Evolutionary conservation across 1,140 invertebrate genomes (phyloP), one percentile per base, ranked within the genome.

Genomic region (Drosophila pseudoobscura): DNA sequence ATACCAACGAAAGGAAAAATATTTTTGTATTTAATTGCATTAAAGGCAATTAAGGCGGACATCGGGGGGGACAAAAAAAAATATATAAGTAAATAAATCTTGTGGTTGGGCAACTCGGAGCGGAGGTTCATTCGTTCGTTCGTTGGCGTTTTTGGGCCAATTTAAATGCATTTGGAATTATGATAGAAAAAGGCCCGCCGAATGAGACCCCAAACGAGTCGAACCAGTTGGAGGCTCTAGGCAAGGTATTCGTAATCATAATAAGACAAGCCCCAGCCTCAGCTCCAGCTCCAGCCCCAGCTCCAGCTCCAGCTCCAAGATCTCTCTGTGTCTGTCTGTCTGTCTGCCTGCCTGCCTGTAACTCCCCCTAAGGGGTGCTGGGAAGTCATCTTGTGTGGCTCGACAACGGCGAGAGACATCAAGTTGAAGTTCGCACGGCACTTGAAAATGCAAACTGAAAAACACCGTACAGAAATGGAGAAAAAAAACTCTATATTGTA

Each of bases 391-490:
- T 84, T 85, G 77, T 85, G 80, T 85, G 80, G 80, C 76, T 72
- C 57, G 51, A 53, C 61, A 68, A 63, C 45, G 68, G 50, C 63
- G 63, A 70, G 66, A 39, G 11, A 13, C 72, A 65, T 55, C 82
- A 84, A 87, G 82, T 84, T 84, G 82, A 80, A 85, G 80, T 85
- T 85, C 80, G 82, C 80, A 85, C 80, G 80, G 82, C 80, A 87
- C 77, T 80, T 82, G 80, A 80, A 85, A 85, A 70, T 73, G 53
- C 60, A 83, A 66, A 57, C 45, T 54, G 39, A 71, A 52, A 63
- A 64, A 69, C 41, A 11, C 35, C 22, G 41, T 45, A 6, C 41
- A 69, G 26, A 58, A 51, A 5, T 39, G 62, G 26, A 58, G 58
- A 58, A n/a, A 74, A 74, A 64, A 78, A 75, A 13, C 35, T 26